Conservation (phyloP, 2,888 invertebrate genomes). For the Synergus gifuensis region DNA sequence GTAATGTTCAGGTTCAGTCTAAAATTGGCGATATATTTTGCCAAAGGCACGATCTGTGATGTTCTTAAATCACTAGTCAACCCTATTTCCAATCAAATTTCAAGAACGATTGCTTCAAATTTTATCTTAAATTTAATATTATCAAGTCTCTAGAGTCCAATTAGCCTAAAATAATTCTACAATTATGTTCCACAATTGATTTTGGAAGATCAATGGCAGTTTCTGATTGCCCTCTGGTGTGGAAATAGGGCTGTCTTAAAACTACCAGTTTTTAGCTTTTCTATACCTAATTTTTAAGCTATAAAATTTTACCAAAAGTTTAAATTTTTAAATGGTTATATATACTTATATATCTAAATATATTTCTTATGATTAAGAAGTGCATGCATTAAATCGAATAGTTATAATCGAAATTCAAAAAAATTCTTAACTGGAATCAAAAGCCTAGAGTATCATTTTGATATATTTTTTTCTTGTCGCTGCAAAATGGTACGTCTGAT, state of each 20-base stretch:
- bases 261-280: constrained; percentile 25
- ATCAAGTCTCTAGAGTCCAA: constrained; percentile 14
- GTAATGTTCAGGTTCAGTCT: constrained; percentile 41
- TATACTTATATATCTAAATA: not conserved
- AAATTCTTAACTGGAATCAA: not conserved
- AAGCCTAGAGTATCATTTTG: not conserved
- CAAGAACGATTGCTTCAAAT: not conserved
- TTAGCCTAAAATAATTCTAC: constrained; percentile 14
- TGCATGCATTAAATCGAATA: not conserved
- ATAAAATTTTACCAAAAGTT: not conserved
- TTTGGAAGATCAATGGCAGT: constrained; percentile 24
- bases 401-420: not conserved
- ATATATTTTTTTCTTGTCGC: not conserved
- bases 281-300: not conserved
- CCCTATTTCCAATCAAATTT: constrained; percentile 34
- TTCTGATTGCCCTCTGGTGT: not conserved
- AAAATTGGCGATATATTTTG: constrained; percentile 35
- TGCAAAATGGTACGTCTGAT: not conserved
- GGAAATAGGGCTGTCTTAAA: constrained; percentile 30
- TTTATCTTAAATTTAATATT: constrained; percentile 1
- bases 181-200: constrained; percentile 1
- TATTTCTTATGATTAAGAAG: not conserved
- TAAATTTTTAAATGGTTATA: no score
- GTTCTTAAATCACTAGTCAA: constrained; percentile 20
- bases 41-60: constrained; percentile 41